Evolutionary conservation across 2,797 vertebrate genomes (phyloP).

Genomic region (Chelidonichthys spinosus): DNA sequence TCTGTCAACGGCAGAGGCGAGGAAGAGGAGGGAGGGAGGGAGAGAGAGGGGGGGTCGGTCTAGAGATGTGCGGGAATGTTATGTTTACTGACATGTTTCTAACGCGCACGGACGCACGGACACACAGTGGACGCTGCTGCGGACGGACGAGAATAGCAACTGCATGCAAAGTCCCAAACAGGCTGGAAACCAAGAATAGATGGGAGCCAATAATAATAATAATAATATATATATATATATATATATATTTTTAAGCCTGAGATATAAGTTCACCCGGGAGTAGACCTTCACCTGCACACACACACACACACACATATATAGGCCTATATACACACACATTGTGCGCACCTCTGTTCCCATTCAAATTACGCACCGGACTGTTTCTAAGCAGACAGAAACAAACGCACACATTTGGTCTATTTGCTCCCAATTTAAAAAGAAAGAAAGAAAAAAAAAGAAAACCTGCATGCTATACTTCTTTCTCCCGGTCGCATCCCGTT

Average conservation of each 20-base stretch:
- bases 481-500: conserved; percentile 13
- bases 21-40: conserved; percentile 2
- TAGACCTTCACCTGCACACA: conserved; percentile 63
- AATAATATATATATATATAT: too few relatives aligned
- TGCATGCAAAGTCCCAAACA: conserved; percentile 59
- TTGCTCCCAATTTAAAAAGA: conserved; percentile 41
- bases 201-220: conserved; percentile 45
- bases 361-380: conserved; percentile 54
- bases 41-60: too few relatives aligned
- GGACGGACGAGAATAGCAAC: conserved; percentile 40
- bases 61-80: conserved; percentile 48
- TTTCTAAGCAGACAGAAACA: conserved; percentile 60
- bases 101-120: conserved; percentile 18
- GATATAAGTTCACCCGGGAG: conserved; percentile 69
- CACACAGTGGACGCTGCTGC: conserved; percentile 32
- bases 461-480: conserved; percentile 19
- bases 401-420: conserved; percentile 33
- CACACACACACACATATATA: conserved; percentile 18
- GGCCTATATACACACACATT: conserved; percentile 17
- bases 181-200: conserved; percentile 35
- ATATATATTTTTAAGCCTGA: conserved; percentile 22
- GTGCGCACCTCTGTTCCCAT: conserved; percentile 34
- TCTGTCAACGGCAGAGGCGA: conserved; percentile 78
- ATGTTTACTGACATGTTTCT: conserved; percentile 54
- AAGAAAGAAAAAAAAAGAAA: too few relatives aligned